Evolutionary conservation across 2,797 vertebrate genomes (phyloP), one percentile per base, ranked within the genome.

Genomic region (Eidolon dupreanum): DNA sequence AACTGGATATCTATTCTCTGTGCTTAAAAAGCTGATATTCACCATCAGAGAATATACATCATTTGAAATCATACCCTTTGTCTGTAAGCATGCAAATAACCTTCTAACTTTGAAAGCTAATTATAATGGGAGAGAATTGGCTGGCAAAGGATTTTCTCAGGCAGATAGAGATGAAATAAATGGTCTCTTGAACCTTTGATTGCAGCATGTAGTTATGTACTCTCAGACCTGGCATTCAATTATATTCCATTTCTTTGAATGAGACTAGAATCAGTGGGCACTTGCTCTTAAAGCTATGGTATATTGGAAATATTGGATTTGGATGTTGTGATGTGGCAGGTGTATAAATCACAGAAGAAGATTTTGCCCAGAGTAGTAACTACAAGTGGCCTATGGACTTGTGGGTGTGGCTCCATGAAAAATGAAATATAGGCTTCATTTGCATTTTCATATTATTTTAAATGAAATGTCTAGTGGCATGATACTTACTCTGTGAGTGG

Each of bases 11-110:
- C 7, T 66, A 36, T 24, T 73, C 19, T 93, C 24, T 70, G 0
- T 94, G 63, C 59, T 95, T 97, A 88, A 61, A 59, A 97, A 95
- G 61, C 93, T 94, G 95, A 94, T 83, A 84, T 81, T 96, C 79
- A 46, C 73, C 81, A 61, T 78, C 10, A 95, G n/a, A 94, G 83
- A 93, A 92, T 89, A 84, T n/a, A 92, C 77, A 2, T 94, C 19
- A 78, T 65, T 84, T 88, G 38, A 96, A 98, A 96, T 74, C 49
- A 6, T 36, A 33, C 46, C n/a, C 28, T 92, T 97, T 97, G 38
- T 78, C 68, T 90, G 4, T 16, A 33, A 85, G 16, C 59, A 84
- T 68, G 20, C 70, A 90, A 94, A 90, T 93, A 8, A 73, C 66
- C 43, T n/a, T 16, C 20, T 92, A 94, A 71, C 46, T 97, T 95